Evolutionary conservation across 2,888 invertebrate genomes (phyloP).

Genomic region (Pammene aurita): DNA sequence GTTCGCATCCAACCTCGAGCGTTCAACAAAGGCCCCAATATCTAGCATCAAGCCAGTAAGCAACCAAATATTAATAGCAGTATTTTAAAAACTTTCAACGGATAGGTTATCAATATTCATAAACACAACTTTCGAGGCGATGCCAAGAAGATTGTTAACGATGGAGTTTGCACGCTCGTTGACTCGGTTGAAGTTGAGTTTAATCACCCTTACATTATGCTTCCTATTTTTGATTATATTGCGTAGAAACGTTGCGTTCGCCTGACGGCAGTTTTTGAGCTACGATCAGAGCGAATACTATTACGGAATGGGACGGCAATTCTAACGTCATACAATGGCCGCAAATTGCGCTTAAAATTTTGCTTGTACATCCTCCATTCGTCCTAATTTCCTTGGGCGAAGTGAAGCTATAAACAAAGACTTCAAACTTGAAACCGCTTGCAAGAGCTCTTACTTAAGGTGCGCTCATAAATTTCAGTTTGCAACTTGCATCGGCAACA

Average conservation of each 20-base stretch:
- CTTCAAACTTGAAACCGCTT: slow-evolving; percentile 66
- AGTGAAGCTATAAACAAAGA: slow-evolving; percentile 79
- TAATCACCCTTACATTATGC: no score
- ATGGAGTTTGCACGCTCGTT: no score
- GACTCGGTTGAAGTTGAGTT: no score
- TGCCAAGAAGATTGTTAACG: slow-evolving; percentile 23
- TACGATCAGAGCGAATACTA: no score
- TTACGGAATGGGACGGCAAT: no score
- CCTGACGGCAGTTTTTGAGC: no score
- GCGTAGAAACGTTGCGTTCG: no score
- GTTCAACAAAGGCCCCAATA: slow-evolving; percentile 10
- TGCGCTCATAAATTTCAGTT: slow-evolving; percentile 80
- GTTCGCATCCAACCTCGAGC: no score
- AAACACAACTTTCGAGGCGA: slow-evolving; percentile 59
- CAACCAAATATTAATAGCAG: slow-evolving; percentile 65
- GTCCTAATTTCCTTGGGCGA: slow-evolving; percentile 52
- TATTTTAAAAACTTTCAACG: slow-evolving; percentile 72
- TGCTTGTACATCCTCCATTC: no score
- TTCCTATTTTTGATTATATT: no score
- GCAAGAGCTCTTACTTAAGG: slow-evolving; percentile 70
- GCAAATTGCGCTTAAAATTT: no score
- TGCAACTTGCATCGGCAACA: slow-evolving; percentile 73
- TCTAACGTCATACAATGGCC: no score
- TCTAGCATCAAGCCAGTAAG: slow-evolving; percentile 46
- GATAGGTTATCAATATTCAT: slow-evolving; percentile 79